Evolutionary conservation across 2,797 vertebrate genomes (phyloP).

Genomic region (Taenioides sp.): DNA sequence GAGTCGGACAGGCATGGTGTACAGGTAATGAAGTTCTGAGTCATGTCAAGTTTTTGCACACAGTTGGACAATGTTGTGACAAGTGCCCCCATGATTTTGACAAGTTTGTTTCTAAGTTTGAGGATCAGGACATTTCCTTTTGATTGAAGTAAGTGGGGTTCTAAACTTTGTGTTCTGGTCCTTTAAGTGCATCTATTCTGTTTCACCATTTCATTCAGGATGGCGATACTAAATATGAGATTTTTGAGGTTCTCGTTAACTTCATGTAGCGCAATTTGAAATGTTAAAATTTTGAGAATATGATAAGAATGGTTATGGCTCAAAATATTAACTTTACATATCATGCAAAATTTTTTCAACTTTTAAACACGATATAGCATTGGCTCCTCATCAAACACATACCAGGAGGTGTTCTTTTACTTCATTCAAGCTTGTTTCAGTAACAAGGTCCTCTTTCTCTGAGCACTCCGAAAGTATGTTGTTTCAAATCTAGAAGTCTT

Average conservation of each 20-base stretch:
- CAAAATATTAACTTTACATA: background rate
- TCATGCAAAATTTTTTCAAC: background rate
- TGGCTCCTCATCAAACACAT: background rate
- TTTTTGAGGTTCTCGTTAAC: background rate
- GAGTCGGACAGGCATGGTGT: conserved; percentile 78
- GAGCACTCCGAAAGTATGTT: background rate
- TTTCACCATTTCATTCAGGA: background rate
- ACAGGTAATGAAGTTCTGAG: conserved; percentile 74
- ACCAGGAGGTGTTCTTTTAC: background rate
- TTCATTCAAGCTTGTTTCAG: background rate
- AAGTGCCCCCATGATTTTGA: background rate
- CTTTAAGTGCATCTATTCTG: background rate
- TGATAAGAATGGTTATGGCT: too few species aligned
- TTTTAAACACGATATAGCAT: background rate
- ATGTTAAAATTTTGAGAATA: background rate
- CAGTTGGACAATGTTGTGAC: background rate
- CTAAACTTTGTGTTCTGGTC: background rate
- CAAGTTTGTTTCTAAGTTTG: background rate
- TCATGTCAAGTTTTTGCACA: background rate
- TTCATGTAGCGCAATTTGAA: background rate
- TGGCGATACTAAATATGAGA: too few species aligned
- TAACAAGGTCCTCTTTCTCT: background rate
- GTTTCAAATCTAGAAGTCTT: too few species aligned
- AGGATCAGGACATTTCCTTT: background rate
- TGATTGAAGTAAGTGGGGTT: background rate